These are phyloP conservation scores for Probaryconus sp. DNA, from an alignment of 1,140 invertebrate genomes.

Conservation along the genomic window DNA sequence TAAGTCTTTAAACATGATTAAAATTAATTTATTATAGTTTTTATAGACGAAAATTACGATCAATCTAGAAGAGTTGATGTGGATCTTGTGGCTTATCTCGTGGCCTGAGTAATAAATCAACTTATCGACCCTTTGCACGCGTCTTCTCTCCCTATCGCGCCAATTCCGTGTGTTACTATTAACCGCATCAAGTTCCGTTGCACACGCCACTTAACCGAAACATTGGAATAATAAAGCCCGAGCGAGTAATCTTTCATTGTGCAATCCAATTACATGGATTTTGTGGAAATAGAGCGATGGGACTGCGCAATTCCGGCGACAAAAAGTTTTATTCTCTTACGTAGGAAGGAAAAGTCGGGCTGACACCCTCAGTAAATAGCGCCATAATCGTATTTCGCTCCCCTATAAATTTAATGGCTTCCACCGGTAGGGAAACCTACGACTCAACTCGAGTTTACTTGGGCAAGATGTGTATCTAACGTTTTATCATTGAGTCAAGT, in stretches of 20 bases:
- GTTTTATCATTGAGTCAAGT: constrained; percentile 32
- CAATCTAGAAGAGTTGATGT: no score
- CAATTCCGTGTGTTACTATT: constrained; percentile 34
- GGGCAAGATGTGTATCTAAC: constrained; percentile 26
- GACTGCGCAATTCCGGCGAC: constrained; percentile 33
- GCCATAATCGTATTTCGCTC: constrained; percentile 45
- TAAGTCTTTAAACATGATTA: no score
- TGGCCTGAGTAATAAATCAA: constrained; percentile 29
- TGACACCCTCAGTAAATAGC: constrained; percentile 46
- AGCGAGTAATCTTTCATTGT: constrained; percentile 41
- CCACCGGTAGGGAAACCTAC: constrained; percentile 8
- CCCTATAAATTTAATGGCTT: constrained; percentile 51
- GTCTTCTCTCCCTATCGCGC: constrained; percentile 27
- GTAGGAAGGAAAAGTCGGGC: constrained; percentile 27
- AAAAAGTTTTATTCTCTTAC: constrained; percentile 40
- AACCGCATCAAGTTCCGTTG: constrained; percentile 40
- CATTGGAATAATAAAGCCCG: constrained; percentile 37
- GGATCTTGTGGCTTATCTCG: no score
- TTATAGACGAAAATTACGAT: constrained; percentile 13
- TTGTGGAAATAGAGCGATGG: constrained; percentile 25
- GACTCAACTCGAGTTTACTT: constrained; percentile 23
- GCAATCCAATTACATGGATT: constrained; percentile 49
- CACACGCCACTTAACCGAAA: constrained; percentile 41
- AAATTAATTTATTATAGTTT: no score
- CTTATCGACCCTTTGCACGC: constrained; percentile 45